Percentiles rank a stretch among this genome's conserved stretches.
phyloP scores from a whole-genome alignment of 2,888 invertebrate species.

The Anticlea derivata region DNA sequence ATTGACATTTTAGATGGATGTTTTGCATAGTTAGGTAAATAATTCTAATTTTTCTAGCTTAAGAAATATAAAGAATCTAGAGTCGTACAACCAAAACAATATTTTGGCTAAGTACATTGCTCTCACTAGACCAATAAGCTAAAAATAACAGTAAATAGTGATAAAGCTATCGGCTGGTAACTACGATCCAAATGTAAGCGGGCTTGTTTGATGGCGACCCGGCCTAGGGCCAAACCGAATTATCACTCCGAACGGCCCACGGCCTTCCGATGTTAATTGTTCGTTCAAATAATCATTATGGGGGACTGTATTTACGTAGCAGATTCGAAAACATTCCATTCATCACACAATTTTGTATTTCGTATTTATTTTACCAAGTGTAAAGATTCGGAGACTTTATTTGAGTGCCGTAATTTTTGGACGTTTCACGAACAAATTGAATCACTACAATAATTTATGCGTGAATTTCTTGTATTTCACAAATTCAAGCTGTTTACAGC shows the following conservation, averaged over 20 bases:
- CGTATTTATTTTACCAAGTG: conserved; percentile 54
- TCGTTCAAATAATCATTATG: conserved; percentile 77
- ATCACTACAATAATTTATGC: conserved; percentile 55
- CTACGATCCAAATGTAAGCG: conserved; percentile 33
- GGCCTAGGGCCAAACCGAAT: conserved; percentile 66
- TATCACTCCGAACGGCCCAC: conserved; percentile 62
- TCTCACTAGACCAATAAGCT: neutral
- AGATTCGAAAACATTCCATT: conserved; percentile 63
- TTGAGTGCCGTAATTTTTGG: conserved; percentile 56
- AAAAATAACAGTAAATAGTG: conserved; percentile 8
- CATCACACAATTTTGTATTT: conserved; percentile 57
- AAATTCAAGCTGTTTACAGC: conserved; percentile 60
- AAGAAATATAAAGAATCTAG: neutral
- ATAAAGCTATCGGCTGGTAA: conserved; percentile 12
- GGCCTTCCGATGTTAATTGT: conserved; percentile 67
- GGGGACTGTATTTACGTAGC: conserved; percentile 67
- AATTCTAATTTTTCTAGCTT: too few species aligned
- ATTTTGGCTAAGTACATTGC: too few species aligned
- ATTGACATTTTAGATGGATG: too few species aligned
- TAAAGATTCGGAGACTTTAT: conserved; percentile 59
- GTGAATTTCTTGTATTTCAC: conserved; percentile 56
- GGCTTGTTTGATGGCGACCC: conserved; percentile 49
- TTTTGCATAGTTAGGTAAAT: too few species aligned
- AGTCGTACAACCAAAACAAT: too few species aligned
- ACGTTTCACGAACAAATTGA: conserved; percentile 60